Conservation (phyloP, 2,113 vertebrate species). For the Myiozetetes cayanensis region DNA sequence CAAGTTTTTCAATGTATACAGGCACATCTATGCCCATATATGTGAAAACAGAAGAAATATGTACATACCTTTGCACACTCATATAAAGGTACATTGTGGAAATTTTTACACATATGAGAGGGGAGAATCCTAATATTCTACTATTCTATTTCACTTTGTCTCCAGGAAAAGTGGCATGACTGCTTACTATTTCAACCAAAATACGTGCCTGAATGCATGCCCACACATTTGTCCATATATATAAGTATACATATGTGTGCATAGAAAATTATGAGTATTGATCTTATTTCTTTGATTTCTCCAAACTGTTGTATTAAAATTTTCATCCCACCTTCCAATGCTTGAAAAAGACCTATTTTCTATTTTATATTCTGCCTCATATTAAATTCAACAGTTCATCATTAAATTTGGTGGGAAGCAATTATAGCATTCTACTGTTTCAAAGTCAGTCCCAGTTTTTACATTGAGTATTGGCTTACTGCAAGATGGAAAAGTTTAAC, state of each 20-base stretch:
- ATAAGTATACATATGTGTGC: background rate
- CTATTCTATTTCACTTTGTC: background rate
- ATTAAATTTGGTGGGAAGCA: background rate
- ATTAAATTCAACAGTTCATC: background rate
- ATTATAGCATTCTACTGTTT: background rate
- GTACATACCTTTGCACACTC: background rate
- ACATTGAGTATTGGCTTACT: background rate
- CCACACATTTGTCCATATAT: background rate
- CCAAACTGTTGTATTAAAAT: background rate
- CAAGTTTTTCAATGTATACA: background rate
- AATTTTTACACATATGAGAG: background rate
- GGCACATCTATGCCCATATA: rapidly evolving
- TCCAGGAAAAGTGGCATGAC: background rate
- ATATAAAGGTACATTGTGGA: background rate
- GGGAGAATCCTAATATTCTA: background rate
- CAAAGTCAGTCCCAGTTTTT: background rate
- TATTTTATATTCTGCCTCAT: background rate
- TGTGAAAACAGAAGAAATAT: background rate
- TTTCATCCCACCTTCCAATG: background rate
- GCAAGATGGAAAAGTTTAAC: background rate
- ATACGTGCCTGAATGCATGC: background rate
- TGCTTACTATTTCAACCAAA: background rate
- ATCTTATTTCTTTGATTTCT: background rate
- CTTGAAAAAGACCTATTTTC: background rate
- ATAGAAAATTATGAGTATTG: background rate